phyloP scores from a whole-genome alignment of 2,888 invertebrate species.

The Phalera bucephala region DNA sequence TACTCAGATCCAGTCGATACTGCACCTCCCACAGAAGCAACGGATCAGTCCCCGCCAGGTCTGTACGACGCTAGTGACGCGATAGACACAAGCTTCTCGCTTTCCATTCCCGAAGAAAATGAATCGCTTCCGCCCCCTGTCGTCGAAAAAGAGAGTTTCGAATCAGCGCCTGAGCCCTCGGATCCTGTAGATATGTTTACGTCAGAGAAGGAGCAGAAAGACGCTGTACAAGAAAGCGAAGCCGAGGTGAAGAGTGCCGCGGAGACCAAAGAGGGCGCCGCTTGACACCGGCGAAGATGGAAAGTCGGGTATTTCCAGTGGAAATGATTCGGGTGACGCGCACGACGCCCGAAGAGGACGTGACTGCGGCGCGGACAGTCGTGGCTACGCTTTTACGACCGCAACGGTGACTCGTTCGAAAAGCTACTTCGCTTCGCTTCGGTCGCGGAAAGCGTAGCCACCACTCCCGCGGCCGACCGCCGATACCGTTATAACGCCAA shows the following conservation, averaged over 20 bases:
- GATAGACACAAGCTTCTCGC: slow-evolving; percentile 60
- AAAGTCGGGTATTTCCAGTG: slow-evolving; percentile 69
- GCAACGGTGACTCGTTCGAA: not conserved
- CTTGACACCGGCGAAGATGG: slow-evolving; percentile 60
- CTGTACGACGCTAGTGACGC: slow-evolving; percentile 58
- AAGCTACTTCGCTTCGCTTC: no score
- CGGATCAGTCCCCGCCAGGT: slow-evolving; percentile 13
- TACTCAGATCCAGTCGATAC: slow-evolving; percentile 8
- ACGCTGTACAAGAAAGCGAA: slow-evolving; percentile 12
- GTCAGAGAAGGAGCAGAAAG: slow-evolving; percentile 20
- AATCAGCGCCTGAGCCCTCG: slow-evolving; percentile 7
- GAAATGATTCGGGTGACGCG: slow-evolving; percentile 77
- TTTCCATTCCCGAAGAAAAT: slow-evolving; percentile 3
- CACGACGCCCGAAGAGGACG: slow-evolving; percentile 13
- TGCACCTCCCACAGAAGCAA: slow-evolving; percentile 6
- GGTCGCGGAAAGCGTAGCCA: slow-evolving; percentile 13
- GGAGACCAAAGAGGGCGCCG: slow-evolving; percentile 46
- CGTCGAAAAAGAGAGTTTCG: slow-evolving; percentile 11
- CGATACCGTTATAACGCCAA: slow-evolving; percentile 62
- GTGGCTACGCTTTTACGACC: slow-evolving; percentile 7
- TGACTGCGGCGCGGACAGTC: slow-evolving; percentile 3
- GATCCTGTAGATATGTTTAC: slow-evolving; percentile 51
- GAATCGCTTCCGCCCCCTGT: slow-evolving; percentile 27
- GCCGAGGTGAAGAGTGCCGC: slow-evolving; percentile 17
- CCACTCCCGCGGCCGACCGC: slow-evolving; percentile 11